Base-by-base conservation (phyloP, 2,113 vertebrate species). In the Alouatta palliata region DNA sequence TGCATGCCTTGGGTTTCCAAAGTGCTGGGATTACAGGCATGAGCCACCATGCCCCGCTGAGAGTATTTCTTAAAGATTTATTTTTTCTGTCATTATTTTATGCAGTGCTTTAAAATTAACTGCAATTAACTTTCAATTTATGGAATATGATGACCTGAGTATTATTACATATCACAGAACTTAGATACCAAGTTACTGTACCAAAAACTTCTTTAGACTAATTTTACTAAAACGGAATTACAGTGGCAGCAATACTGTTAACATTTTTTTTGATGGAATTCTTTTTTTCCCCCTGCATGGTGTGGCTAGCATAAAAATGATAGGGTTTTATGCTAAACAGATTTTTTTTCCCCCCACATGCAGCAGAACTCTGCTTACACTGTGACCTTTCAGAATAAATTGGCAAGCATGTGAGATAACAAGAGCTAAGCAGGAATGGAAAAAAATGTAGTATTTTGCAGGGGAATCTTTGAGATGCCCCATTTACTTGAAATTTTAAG, bases 401-500 rank as follows among this genome's bases (percentile, higher is more conserved):
- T 82, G 96, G 90, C 79, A 96, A 94, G 77, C n/a, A 40, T 75
- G 94, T 4, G 66, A 64, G 90, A 9, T 95, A 90, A 76, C 86
- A 92, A 97, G 49, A 92, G 79, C 79, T 89, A 71, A 93, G 95
- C 95, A 93, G 19, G 49, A 20, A 66, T 80, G 87, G 61, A 35
- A 79, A 35, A 79, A 83, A 98, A 81, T 90, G 47, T 61, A 92
- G 77, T 70, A 82, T 97, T 98, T 97, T 98, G 64, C 68, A 87
- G 86, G 87, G 97, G 95, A 86, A 97, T 91, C 66, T 97, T 95
- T 93, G 85, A 83, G 97, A 95, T 97, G 96, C 90, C 88, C 54
- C 83, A 97, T 96, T 97, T 98, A 96, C 79, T 96, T 97, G 68
- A 1, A 6, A 97, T 98, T 98, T 98, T 96, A 98, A 97, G 96